phyloP scores from a whole-genome alignment of 2,888 invertebrate genomes.

The Microctonus brassicae region DNA sequence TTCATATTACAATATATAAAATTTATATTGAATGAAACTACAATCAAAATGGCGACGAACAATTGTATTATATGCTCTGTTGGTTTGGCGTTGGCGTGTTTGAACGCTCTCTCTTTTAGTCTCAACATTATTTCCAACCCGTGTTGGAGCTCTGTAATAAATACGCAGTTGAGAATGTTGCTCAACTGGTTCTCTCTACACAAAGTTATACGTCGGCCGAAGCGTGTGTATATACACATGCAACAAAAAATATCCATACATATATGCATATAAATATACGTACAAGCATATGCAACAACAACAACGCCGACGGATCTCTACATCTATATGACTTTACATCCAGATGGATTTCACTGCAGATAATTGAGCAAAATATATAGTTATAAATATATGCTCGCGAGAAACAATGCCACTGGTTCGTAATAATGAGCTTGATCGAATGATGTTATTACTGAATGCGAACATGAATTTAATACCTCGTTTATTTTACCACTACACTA shows the following conservation, averaged over 20 bases:
- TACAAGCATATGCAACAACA: too few relatives aligned
- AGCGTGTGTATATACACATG: constrained; percentile 18
- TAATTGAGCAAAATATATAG: not conserved
- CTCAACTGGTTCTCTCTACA: constrained; percentile 53
- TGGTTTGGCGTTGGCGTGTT: constrained; percentile 8
- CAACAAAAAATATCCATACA: not conserved
- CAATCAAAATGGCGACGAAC: constrained; percentile 10
- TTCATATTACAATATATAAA: constrained; percentile 2
- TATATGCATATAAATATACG: too few relatives aligned
- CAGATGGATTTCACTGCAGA: not conserved
- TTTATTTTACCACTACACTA: not conserved
- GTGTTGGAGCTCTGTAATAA: not conserved
- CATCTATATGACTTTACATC: not conserved
- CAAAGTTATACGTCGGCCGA: constrained; percentile 15
- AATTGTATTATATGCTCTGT: not conserved
- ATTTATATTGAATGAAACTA: not conserved
- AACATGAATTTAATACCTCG: not conserved
- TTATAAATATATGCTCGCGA: not conserved
- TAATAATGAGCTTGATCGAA: not conserved
- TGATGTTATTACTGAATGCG: constrained; percentile 5
- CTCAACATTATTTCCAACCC: not conserved
- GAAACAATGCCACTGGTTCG: not conserved
- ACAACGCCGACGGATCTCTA: too few relatives aligned
- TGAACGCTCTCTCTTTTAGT: constrained; percentile 15
- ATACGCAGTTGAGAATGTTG: constrained; percentile 54